Conservation (phyloP, 53 echinoderm and acorn worm species). For the Paelopatides confundens region DNA sequence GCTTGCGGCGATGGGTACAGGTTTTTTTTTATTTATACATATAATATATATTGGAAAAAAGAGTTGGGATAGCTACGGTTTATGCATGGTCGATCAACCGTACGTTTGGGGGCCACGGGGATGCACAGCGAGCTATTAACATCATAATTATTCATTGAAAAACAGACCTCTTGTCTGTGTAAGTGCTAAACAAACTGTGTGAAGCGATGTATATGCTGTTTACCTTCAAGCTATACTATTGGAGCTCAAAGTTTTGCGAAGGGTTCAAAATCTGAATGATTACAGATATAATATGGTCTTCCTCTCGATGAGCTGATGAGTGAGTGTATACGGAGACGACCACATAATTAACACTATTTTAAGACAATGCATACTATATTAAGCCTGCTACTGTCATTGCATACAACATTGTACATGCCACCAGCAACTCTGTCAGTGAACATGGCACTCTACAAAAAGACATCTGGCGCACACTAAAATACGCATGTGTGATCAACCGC, state of each 20-base stretch:
- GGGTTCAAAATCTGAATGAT: background rate
- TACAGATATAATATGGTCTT: background rate
- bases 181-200: constrained; percentile 44
- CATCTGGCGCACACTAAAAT: background rate
- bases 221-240: constrained; percentile 3
- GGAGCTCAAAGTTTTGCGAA: background rate
- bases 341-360: too few relatives aligned
- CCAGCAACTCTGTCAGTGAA: background rate
- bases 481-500: background rate
- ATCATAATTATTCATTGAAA: constrained; percentile 49
- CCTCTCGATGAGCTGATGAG: background rate
- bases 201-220: constrained; percentile 16
- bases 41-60: constrained; percentile 29
- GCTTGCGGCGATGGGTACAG: constrained; percentile 2
- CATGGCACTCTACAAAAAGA: background rate
- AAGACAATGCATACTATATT: too few relatives aligned
- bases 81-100: constrained; percentile 43
- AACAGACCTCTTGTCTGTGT: constrained; percentile 45
- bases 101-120: constrained; percentile 41
- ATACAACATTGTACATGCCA: background rate
- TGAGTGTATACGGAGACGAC: too few relatives aligned
- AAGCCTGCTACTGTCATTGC: too few relatives aligned
- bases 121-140: constrained; percentile 30
- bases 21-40: too few relatives aligned
- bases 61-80: constrained; percentile 3